These are phyloP conservation scores for Gadus chalcogrammus DNA, from an alignment of 2,113 vertebrate genomes.

Conservation along the genomic window DNA sequence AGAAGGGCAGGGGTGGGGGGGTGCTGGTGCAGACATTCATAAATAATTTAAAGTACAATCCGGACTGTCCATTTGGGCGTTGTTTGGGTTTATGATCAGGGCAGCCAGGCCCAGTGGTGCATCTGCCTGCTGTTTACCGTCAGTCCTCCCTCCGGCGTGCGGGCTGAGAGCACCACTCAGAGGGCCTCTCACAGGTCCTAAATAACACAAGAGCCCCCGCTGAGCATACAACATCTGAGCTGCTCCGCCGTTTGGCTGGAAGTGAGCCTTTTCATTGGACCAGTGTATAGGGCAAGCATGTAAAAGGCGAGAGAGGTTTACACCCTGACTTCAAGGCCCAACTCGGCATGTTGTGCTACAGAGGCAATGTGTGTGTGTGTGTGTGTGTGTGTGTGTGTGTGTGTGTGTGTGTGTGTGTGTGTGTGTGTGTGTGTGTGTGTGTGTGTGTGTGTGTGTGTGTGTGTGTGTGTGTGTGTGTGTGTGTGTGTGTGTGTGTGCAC, in stretches of 20 bases:
- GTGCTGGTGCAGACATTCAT: too few relatives aligned
- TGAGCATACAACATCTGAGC: conserved; percentile 62
- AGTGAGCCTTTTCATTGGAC: conserved; percentile 75
- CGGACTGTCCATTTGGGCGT: too few relatives aligned
- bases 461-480: conserved; percentile 7
- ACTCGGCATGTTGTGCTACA: conserved; percentile 34
- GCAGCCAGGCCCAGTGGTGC: too few relatives aligned
- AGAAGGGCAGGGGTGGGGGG: too few relatives aligned
- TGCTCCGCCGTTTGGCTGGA: conserved; percentile 64
- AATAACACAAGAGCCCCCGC: conserved; percentile 62
- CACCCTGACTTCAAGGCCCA: conserved; percentile 44
- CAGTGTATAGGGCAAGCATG: conserved; percentile 54
- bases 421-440: conserved; percentile 8
- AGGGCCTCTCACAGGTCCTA: conserved; percentile 65
- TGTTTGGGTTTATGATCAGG: too few relatives aligned
- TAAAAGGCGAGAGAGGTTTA: conserved; percentile 63
- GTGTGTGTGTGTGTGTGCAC: too few relatives aligned
- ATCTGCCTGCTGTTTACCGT: conserved; percentile 63
- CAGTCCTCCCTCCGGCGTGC: conserved; percentile 50
- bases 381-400: neutral
- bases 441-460: neutral
- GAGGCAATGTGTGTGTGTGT: conserved; percentile 13
- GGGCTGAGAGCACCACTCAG: conserved; percentile 61
- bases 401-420: conserved; percentile 13
- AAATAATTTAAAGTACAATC: too few relatives aligned